Evolutionary conservation across 2,797 vertebrate species (phyloP), one percentile per base, ranked within the genome.

Genomic region (Danio kyathit): DNA sequence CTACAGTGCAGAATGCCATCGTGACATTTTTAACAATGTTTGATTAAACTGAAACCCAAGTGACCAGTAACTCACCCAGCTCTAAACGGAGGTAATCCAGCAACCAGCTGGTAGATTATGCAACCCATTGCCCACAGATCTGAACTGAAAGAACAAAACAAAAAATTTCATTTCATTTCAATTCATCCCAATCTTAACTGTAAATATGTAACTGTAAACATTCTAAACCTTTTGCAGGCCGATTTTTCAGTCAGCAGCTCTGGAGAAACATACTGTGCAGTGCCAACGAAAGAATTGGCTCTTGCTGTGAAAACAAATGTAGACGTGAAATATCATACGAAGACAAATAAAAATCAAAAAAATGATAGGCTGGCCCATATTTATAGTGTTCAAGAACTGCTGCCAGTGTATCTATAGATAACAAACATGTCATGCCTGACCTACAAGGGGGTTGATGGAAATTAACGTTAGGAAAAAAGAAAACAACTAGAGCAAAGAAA

Each of bases 111-210:
- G 94, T 99, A 99, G 91, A 98, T 94, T 90, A 99, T 99, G 92
- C 98, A 99, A 88, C 98, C 98, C 82, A 99, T 92, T 71, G 98
- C 98, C 98, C 98, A 99, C 61, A 99, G 96, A 88, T 99, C 98
- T 86, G 98, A 99, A 89, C 98, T 99, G 64, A 51, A 84, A 90
- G 74, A 85, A 66, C 38, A 71, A 16, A 64, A 65, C 14, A n/a
- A 52, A 14, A 66, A 13, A 52, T 57, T 3, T n/a, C n/a, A 29
- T 29, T 29, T 29, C 1, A 1, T 29, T 29, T 29, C 29, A 51
- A 51, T 21, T 59, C n/a, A 40, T 43, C 17, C 5, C 10, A 3
- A 43, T 21, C 48, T 19, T 54, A 5, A 54, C 43, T 29, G 9
- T 5, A 60, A 59, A 21, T 21, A 71, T 29, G 2, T 14, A 7